Evolutionary conservation across 2,797 vertebrate species (phyloP), one percentile per base, ranked within the genome.

Genomic region (Betta splendens): DNA sequence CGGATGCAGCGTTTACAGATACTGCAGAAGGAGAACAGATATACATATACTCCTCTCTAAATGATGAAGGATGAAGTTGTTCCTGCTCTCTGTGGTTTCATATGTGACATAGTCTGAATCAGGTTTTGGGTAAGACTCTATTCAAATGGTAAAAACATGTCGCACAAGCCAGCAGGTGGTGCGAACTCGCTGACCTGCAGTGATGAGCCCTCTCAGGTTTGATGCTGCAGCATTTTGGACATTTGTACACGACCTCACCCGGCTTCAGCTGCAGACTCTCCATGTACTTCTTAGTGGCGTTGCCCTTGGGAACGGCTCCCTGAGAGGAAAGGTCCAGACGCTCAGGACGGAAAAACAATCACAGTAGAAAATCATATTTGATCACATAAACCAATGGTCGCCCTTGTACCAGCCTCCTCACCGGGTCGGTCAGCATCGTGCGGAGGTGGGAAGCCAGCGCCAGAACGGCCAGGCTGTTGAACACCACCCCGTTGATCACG

Each of bases 271-370:
- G 97, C 76, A 99, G 81, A 63, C 95, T 96, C 81, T 98, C 96
- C 97, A 98, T 94, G 88, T 96, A 94, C 63, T 98, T 97, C 80
- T 99, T 97, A n/a, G 97, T 99, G 48, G 98, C 98, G 1, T 98
- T 99, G 48, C 98, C 98, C 79, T 98, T 99, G 45, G 98, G 98
- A 47, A 99, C 96, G 1, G 98, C 96, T 44, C 98, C 98, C 98
- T 99, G 31, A 38, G 2, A 15, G 35, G 32, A 35, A 2, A 7
- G n/a, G n/a, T 15, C n/a, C 15, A n/a, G 32, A n/a, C 5, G 10
- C 10, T 3, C 4, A 31, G 29, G 1, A 15, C 20, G 65, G 35
- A 42, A 11, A 44, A n/a, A n/a, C n/a, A n/a, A n/a, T n/a, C n/a
- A n/a, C n/a, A n/a, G n/a, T n/a, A n/a, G n/a, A n/a, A n/a, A n/a